A percentile compares a stretch with the other conserved stretches of the same genome.
Conservation (phyloP, 1,140 invertebrate genomes). For the Potamilus streckersoni region DNA sequence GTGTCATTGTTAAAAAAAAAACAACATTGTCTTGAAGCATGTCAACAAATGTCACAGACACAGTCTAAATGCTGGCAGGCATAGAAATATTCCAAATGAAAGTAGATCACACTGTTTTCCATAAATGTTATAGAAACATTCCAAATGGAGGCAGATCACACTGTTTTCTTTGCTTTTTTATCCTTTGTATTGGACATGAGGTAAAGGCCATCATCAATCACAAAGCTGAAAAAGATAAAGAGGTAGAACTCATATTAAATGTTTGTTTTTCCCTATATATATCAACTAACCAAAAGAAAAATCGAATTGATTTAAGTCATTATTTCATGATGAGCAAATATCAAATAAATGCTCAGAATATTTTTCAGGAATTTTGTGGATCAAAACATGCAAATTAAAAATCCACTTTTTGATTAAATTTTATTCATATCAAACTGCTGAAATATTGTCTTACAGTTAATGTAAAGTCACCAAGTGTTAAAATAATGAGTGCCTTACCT, state of each 20-base stretch:
- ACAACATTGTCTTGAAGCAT: too few species aligned
- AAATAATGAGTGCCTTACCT: too few species aligned
- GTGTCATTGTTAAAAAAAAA: too few species aligned
- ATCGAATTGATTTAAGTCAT: not conserved
- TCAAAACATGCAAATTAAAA: conserved; percentile 1
- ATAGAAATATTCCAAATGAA: too few species aligned
- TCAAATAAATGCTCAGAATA: not conserved
- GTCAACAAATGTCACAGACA: too few species aligned
- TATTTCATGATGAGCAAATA: not conserved
- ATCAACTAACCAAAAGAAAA: not conserved
- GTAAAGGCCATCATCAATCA: conserved; percentile 50
- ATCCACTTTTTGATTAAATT: not conserved
- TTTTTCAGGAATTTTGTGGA: not conserved
- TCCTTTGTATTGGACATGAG: conserved; percentile 24
- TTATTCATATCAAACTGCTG: not conserved
- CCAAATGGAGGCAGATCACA: too few species aligned
- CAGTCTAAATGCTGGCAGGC: too few species aligned
- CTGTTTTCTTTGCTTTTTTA: not conserved
- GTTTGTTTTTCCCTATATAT: not conserved
- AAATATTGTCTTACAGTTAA: too few species aligned
- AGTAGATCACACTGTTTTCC: too few species aligned
- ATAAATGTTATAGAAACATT: too few species aligned
- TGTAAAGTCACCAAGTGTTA: too few species aligned
- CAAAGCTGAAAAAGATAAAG: conserved; percentile 51
- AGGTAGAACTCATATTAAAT: not conserved